Percentiles rank a stretch among this genome's conserved stretches.
phyloP scores from a whole-genome alignment of 2,888 invertebrate species.

The Physocephala rufipes region DNA sequence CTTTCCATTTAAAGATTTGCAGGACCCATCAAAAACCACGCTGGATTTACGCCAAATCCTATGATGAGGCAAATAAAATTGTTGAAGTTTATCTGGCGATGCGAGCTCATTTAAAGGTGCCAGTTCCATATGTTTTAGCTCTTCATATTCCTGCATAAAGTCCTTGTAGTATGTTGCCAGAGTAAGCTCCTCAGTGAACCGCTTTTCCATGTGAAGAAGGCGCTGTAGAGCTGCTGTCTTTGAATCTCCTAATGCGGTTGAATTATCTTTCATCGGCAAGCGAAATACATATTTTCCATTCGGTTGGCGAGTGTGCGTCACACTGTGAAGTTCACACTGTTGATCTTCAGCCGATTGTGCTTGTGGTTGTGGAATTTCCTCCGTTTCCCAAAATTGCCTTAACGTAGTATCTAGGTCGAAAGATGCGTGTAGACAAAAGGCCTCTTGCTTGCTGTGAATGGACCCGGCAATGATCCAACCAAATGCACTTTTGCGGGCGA shows the following conservation, averaged over 20 bases:
- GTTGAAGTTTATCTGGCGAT: slow-evolving; percentile 17
- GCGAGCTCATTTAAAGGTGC: no score
- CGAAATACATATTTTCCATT: slow-evolving; percentile 41
- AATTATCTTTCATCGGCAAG: neutral
- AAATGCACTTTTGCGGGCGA: no score
- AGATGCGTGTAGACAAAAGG: no score
- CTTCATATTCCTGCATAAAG: neutral
- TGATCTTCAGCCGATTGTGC: neutral
- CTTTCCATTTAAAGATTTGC: slow-evolving; percentile 26
- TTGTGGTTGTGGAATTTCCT: neutral
- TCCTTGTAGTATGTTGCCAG: neutral
- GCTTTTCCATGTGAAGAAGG: slow-evolving; percentile 43
- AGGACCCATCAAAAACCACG: neutral
- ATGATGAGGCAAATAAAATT: neutral
- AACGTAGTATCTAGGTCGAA: no score
- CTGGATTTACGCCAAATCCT: neutral
- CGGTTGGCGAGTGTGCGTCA: slow-evolving; percentile 30
- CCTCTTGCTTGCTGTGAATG: no score
- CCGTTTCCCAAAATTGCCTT: neutral
- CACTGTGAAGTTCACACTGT: slow-evolving; percentile 42
- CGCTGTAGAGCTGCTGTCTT: slow-evolving; percentile 29
- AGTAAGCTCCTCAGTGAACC: slow-evolving; percentile 28
- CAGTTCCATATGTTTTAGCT: no score
- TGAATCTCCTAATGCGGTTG: neutral
- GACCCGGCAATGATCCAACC: no score